These are phyloP conservation scores for Andrena dorsata DNA, from an alignment of 2,888 invertebrate species.

Conservation along the genomic window DNA sequence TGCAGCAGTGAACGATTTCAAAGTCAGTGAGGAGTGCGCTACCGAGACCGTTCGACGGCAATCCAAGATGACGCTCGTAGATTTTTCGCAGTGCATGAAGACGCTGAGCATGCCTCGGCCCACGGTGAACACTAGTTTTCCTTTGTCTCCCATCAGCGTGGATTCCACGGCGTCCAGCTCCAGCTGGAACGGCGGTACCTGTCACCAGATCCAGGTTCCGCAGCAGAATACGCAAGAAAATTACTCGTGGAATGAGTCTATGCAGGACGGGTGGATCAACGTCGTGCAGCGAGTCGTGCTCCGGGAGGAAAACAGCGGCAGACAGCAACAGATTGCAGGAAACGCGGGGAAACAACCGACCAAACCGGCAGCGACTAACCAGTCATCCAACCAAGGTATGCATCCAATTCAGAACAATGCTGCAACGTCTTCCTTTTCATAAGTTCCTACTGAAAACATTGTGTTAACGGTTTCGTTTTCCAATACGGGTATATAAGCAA, in stretches of 20 bases:
- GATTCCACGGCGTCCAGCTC: conserved; percentile 52
- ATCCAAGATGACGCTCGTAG: conserved; percentile 21
- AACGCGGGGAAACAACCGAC: background rate
- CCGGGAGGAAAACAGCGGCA: background rate
- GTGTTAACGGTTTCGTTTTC: no score
- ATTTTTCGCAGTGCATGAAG: conserved; percentile 1
- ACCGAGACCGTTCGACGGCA: background rate
- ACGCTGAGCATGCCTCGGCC: background rate
- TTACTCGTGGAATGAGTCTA: conserved; percentile 24
- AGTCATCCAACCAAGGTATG: conserved; percentile 35
- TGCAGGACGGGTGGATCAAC: conserved; percentile 11
- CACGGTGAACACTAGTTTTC: conserved; percentile 40
- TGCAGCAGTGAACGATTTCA: background rate
- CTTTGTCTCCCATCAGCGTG: conserved; percentile 57
- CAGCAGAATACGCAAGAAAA: background rate
- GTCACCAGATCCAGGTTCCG: background rate
- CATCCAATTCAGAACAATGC: background rate
- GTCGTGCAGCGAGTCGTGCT: background rate
- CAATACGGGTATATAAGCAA: no score
- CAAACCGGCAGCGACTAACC: background rate
- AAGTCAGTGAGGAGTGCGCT: background rate
- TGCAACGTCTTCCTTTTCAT: background rate
- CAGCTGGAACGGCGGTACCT: conserved; percentile 44
- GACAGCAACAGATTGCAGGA: conserved; percentile 15
- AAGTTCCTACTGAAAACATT: no score